phyloP scores from a whole-genome alignment of 2,797 vertebrate species.

The Podargus strigoides region DNA sequence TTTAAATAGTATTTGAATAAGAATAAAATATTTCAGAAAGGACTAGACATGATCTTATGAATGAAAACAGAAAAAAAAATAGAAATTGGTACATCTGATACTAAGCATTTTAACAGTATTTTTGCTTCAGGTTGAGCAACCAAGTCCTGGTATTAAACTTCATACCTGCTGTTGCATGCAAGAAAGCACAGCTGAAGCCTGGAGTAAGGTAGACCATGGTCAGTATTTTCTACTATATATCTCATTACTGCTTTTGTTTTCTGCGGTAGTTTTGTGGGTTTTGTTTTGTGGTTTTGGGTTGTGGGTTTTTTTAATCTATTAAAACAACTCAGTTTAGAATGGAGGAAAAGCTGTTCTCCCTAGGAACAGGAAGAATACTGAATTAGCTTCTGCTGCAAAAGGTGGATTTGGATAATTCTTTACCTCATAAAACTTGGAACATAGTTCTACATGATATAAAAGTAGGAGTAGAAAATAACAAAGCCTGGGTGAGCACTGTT shows the following conservation, averaged over 20 bases:
- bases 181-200: slow-evolving; percentile 55
- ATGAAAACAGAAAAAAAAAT: background rate
- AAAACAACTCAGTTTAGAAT: background rate
- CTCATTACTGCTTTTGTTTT: background rate
- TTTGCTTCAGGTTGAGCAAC: slow-evolving; percentile 66
- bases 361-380: background rate
- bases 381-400: background rate
- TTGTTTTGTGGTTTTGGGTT: background rate
- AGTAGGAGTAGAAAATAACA: background rate
- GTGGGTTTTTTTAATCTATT: background rate
- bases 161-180: background rate
- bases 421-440: background rate
- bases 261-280: background rate
- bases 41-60: background rate
- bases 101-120: background rate
- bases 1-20: background rate
- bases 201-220: slow-evolving; percentile 57
- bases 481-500: background rate
- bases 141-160: slow-evolving; percentile 58
- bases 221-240: background rate
- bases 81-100: background rate
- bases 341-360: background rate
- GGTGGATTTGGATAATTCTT: background rate
- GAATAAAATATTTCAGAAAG: background rate
- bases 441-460: background rate